Evolutionary conservation across 2,113 vertebrate genomes (phyloP).

Genomic region (Nyctereutes procyonoides): DNA sequence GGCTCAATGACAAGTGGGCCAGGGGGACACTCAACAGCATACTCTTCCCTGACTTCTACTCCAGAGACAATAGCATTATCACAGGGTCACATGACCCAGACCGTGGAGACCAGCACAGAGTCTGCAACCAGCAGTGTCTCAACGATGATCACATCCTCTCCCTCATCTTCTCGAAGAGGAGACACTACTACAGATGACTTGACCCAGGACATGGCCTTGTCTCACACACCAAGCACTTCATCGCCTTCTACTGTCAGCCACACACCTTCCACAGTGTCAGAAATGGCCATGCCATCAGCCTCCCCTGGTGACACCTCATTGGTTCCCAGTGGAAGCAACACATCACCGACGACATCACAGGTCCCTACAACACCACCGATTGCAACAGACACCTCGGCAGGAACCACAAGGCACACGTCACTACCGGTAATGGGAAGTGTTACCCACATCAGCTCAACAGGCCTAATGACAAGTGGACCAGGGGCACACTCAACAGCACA

Average conservation of each 20-base stretch:
- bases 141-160: fast-evolving
- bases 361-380: too few species aligned
- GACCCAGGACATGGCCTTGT: neutral
- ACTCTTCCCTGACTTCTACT: neutral
- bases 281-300: fast-evolving
- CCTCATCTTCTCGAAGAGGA: fast-evolving
- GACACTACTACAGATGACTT: fast-evolving
- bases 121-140: neutral
- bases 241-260: neutral
- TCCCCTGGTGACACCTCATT: fast-evolving
- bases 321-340: too few species aligned
- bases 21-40: fast-evolving
- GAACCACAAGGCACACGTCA: fast-evolving
- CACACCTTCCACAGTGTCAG: fast-evolving
- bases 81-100: fast-evolving
- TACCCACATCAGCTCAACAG: fast-evolving
- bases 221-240: fast-evolving
- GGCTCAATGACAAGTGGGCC: fast-evolving
- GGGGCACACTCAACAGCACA: fast-evolving
- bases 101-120: neutral
- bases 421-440: fast-evolving
- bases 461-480: fast-evolving
- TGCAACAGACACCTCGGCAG: fast-evolving
- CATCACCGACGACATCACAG: too few species aligned
- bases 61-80: neutral